Conservation (phyloP, 2,888 invertebrate species). For the Heliconius hortense region DNA sequence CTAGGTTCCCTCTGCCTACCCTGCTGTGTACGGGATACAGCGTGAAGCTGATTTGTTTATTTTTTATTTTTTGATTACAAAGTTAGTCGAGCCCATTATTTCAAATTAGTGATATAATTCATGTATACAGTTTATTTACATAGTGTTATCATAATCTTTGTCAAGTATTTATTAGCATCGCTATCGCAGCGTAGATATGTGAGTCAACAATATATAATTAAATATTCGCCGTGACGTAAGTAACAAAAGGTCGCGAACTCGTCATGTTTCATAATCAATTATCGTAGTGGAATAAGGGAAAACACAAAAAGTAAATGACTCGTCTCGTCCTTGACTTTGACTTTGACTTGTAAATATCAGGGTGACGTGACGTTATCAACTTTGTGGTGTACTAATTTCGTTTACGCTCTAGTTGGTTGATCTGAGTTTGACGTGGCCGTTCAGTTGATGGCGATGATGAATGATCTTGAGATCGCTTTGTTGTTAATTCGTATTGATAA, state of each 20-base stretch:
- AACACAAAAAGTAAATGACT: slow-evolving; percentile 74
- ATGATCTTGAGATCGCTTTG: not conserved
- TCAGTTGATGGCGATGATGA: not conserved
- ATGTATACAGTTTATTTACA: slow-evolving; percentile 19
- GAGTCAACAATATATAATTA: slow-evolving; percentile 36
- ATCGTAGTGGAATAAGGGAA: slow-evolving; percentile 60
- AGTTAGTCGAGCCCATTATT: not conserved
- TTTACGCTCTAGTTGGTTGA: slow-evolving; percentile 6
- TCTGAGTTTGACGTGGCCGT: slow-evolving; percentile 10
- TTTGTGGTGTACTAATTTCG: not conserved
- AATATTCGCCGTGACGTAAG: slow-evolving; percentile 39
- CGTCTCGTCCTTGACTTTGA: slow-evolving; percentile 67
- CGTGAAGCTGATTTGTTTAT: no score
- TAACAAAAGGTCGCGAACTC: slow-evolving; percentile 58
- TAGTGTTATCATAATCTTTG: slow-evolving; percentile 27
- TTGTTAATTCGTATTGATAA: not conserved
- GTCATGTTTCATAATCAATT: slow-evolving; percentile 62
- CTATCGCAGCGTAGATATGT: slow-evolving; percentile 15
- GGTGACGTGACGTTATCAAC: slow-evolving; percentile 59
- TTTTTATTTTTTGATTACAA: not conserved
- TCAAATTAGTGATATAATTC: not conserved
- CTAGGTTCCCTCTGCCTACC: no score
- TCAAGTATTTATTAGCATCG: slow-evolving; percentile 19
- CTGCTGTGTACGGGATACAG: no score
- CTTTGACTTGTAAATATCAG: slow-evolving; percentile 72